Base-by-base conservation (phyloP, 2,888 invertebrate genomes). In the Lysandra coridon region DNA sequence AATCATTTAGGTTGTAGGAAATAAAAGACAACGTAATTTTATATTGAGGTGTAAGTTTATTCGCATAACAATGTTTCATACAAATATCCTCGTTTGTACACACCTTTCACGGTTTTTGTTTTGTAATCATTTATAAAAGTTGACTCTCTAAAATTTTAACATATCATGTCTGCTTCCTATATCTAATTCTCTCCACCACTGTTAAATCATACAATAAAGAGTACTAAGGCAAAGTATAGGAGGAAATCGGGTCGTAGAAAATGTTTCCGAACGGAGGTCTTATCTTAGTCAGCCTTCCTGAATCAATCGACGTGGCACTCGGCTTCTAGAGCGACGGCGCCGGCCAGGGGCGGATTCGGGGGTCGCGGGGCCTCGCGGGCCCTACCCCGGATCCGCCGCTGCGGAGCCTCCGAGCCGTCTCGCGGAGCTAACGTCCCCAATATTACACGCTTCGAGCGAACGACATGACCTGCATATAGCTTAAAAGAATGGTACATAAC, bases 21-120 rank as follows among this genome's bases (percentile, higher is more conserved):
- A 92, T 92, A 89, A 94, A 94, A 93, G 89, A 88, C 92, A 85
- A 83, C 89, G 91, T 88, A 90, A 91, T 91, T 93, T 94, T 93
- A 93, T 92, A 89, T 93, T 92, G 94, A 93, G 94, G 94, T 94
- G 94, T 94, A 94, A 93, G 94, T 94, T 94, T 94, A 94, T 94
- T 94, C 93, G 94, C 94, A 92, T 94, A 94, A 94, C 94, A 94
- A 94, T 93, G 91, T 94, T 92, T 94, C 93, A 94, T 94, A 94
- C 94, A 94, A 94, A 94, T 94, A 91, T 93, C 93, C 92, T 93
- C 93, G 90, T 93, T 93, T 94, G 93, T 94, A 94, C 94, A 94
- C 94, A 94, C 93, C 94, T 92, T 91, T 92, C 92, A 88, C 89
- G 86, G 89, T 91, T 93, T 69, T 92, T 92, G 90, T 93, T 89